Evolutionary conservation across 2,113 vertebrate genomes (phyloP), one percentile per base, ranked within the genome.

Genomic region (Neolamprologus devosi): DNA sequence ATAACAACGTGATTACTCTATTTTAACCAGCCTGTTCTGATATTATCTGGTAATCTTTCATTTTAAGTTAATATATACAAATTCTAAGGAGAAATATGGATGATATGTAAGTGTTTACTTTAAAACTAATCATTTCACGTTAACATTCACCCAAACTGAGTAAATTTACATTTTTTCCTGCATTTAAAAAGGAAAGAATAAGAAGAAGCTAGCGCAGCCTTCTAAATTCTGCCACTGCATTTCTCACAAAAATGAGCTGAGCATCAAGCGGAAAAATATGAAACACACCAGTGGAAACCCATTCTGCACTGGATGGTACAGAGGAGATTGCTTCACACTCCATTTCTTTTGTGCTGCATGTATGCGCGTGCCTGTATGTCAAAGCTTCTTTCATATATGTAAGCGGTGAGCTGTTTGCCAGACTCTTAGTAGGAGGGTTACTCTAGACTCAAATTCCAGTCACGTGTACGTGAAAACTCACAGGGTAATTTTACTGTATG

Each of bases 251-350:
- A 73, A 42, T 73, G 40, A 78, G 16, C 13, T 13, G 40, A 23
- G 81, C 13, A 47, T 70, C 68, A 81, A 83, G 81, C 63, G 30
- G 49, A 58, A 60, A 60, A 68, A 40, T 82, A 16, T 30, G 2
- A 63, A 81, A 75, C n/a, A 37, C 42, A 37, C 14, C 53, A 40
- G 83, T 73, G 80, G 68, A 60, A 81, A 88, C 28, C 47, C 78
- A 28, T 79, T 83, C 85, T 47, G 75, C 63, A 86, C 81, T 70
- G 14, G 35, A 85, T 60, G 51, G 81, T 51, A 28, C 80, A 17
- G 78, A 86, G 82, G 47, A 90, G 70, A 94, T 88, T 87, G 70
- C 82, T 91, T 92, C 81, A 93, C 58, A 91, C 89, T 92, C 89
- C 70, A 89, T 82, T 95, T 94, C 85, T 83, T 53, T 26, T 81